Percentiles rank a stretch among this genome's conserved stretches.
Evolutionary conservation across 2,888 invertebrate species (phyloP).

Genomic region (Amiota mariae): DNA sequence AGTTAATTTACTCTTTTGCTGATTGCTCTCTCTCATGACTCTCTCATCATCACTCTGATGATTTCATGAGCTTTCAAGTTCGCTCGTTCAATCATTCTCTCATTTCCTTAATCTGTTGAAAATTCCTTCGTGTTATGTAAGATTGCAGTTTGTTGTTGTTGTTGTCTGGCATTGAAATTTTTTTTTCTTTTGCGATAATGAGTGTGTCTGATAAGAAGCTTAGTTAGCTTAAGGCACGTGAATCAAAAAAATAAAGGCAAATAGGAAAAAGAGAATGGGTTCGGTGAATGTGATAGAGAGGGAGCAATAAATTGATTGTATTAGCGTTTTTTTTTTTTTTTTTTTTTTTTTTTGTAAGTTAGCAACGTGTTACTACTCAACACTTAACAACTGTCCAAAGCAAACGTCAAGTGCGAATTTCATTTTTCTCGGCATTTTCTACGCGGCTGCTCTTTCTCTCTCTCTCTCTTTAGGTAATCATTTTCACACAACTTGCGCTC

Average conservation of each 20-base stretch:
- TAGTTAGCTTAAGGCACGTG: neutral
- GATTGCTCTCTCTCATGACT: neutral
- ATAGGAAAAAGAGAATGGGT: no score
- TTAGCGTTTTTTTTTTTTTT: neutral
- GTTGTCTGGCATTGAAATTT: neutral
- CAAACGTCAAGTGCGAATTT: constrained; percentile 34
- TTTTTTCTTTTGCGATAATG: neutral
- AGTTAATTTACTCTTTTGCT: neutral
- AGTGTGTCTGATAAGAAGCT: no score
- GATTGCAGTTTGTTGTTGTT: neutral
- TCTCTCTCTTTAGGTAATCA: neutral
- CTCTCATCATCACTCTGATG: neutral
- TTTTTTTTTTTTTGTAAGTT: neutral
- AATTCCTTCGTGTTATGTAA: no score
- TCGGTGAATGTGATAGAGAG: no score
- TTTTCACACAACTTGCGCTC: constrained; percentile 23
- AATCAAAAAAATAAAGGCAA: neutral
- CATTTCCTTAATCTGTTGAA: constrained; percentile 1
- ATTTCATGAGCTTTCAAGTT: neutral
- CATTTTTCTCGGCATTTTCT: constrained; percentile 33
- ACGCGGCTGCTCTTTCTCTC: neutral
- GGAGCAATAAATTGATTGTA: neutral
- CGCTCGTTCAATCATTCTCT: neutral
- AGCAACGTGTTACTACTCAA: neutral
- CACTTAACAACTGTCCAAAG: neutral